Percentiles rank a stretch among this genome's conserved stretches.
phyloP scores from a whole-genome alignment of 1,140 invertebrate genomes.

The Drosophila asahinai region DNA sequence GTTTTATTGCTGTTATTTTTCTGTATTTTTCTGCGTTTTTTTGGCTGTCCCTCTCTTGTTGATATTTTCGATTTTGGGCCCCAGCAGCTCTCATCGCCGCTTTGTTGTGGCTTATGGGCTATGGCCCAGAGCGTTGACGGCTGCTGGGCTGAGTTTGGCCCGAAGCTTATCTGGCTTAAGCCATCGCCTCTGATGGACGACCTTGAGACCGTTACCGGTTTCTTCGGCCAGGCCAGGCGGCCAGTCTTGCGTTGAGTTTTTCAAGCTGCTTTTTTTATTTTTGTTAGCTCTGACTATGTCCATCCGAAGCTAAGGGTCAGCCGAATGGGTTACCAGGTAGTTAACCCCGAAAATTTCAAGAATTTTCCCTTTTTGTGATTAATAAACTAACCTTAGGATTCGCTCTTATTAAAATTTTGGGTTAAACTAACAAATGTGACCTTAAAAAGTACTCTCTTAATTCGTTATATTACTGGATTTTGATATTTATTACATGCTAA shows the following conservation, averaged over 20 bases:
- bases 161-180: constrained; percentile 64
- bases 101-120: constrained; percentile 41
- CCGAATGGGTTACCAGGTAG: constrained; percentile 19
- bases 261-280: background rate
- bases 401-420: no score
- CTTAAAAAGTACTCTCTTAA: background rate
- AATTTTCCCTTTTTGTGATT: no score
- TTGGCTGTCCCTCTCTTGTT: background rate
- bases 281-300: constrained; percentile 24
- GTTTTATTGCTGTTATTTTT: constrained; percentile 4
- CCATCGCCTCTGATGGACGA: constrained; percentile 67
- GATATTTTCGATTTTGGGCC: constrained; percentile 20
- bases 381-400: no score
- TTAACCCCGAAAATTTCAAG: constrained; percentile 28
- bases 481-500: background rate
- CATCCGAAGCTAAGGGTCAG: constrained; percentile 29
- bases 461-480: background rate
- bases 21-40: background rate
- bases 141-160: constrained; percentile 42
- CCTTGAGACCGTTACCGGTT: constrained; percentile 80
- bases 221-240: constrained; percentile 39
- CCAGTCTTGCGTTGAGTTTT: constrained; percentile 27
- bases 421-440: background rate
- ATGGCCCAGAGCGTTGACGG: constrained; percentile 55
- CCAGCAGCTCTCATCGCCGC: constrained; percentile 37